Conservation (phyloP, 1,140 invertebrate species). For the Trypoxylus dichotomus region DNA sequence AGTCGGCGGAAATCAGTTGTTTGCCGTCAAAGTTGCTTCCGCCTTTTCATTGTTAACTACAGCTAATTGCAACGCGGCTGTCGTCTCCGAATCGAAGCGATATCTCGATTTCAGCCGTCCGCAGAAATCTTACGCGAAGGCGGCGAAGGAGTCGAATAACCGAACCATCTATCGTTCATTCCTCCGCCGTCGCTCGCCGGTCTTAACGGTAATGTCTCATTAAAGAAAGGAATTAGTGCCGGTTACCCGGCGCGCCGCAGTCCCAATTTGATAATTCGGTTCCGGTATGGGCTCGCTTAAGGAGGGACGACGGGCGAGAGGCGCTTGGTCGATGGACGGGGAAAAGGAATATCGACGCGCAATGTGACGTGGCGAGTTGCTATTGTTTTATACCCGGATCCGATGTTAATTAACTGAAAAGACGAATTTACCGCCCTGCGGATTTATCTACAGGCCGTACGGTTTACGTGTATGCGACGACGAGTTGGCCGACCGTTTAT, state of each 20-base stretch:
- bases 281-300: background rate
- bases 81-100: background rate
- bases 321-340: background rate
- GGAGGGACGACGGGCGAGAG: background rate
- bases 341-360: background rate
- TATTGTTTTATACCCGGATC: constrained; percentile 3
- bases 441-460: background rate
- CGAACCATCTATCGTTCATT: background rate
- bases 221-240: constrained; percentile 11
- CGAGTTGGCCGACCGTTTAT: no score
- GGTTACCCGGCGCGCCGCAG: background rate
- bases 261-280: constrained; percentile 25
- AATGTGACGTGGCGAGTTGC: constrained; percentile 13
- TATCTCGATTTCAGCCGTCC: background rate
- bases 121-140: background rate
- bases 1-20: constrained; percentile 31
- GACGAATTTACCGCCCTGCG: constrained; percentile 11
- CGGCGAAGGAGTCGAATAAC: background rate
- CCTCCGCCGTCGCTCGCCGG: background rate
- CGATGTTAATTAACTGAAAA: constrained; percentile 25
- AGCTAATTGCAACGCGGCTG: constrained; percentile 39
- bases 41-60: constrained; percentile 40
- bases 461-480: background rate
- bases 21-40: constrained; percentile 34
- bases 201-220: constrained; percentile 13